These are phyloP conservation scores for Monopis laevigella DNA, from an alignment of 2,888 invertebrate genomes.

Conservation along the genomic window DNA sequence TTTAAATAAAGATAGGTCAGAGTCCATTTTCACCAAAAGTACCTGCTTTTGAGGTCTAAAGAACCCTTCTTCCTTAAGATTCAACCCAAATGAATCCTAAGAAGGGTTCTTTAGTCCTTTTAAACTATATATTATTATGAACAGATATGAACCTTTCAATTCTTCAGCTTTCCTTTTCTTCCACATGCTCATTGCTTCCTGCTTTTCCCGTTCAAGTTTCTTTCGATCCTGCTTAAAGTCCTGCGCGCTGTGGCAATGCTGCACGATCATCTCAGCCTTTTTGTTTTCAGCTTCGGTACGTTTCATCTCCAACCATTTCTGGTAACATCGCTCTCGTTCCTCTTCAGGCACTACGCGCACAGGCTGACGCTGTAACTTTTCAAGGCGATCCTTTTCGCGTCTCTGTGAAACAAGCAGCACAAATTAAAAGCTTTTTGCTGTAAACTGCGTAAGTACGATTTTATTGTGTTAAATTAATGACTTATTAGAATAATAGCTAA, in stretches of 20 bases:
- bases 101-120: no score
- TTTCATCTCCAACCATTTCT: constrained; percentile 64
- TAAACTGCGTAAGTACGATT: no score
- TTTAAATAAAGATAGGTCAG: no score
- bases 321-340: constrained; percentile 56
- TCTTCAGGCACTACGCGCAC: constrained; percentile 36
- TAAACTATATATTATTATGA: no score
- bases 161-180: constrained; percentile 66
- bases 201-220: constrained; percentile 43
- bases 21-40: no score
- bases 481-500: no score
- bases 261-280: constrained; percentile 50
- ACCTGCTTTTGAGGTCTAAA: no score
- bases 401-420: constrained; percentile 26
- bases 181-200: constrained; percentile 65
- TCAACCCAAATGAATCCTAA: no score
- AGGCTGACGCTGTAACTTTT: constrained; percentile 33
- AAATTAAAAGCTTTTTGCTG: background rate
- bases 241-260: constrained; percentile 36
- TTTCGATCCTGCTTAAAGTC: constrained; percentile 41
- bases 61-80: no score
- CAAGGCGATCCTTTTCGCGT: constrained; percentile 37
- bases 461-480: no score
- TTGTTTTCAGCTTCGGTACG: constrained; percentile 34
- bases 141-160: constrained; percentile 68